Evolutionary conservation across 2,113 vertebrate species (phyloP).

Genomic region (zebrafish (Danio rerio)): DNA sequence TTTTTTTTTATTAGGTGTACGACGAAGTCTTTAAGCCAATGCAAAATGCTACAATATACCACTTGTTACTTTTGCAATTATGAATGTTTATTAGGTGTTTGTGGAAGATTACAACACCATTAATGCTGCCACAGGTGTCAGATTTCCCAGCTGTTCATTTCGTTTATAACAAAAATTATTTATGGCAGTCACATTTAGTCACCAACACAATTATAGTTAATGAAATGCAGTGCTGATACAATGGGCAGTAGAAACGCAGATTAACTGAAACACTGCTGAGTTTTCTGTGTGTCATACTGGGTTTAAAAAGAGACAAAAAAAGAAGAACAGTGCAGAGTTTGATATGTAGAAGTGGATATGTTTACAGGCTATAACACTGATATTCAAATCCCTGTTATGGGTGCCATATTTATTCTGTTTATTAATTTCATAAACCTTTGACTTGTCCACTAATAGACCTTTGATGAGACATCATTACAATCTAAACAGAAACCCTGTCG

Average conservation of each 20-base stretch:
- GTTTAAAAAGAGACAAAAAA: neutral
- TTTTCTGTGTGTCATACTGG: neutral
- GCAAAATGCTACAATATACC: conserved; percentile 64
- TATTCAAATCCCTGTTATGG: neutral
- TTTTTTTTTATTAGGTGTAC: too few species aligned
- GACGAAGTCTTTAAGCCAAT: neutral
- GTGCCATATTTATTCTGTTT: neutral
- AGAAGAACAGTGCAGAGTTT: neutral
- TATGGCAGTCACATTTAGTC: conserved; percentile 70
- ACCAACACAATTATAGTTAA: conserved; percentile 76
- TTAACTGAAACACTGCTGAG: neutral
- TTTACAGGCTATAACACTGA: neutral
- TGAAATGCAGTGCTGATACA: conserved; percentile 68
- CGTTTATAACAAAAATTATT: conserved; percentile 76
- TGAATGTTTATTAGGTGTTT: conserved; percentile 76
- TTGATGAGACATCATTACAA: neutral
- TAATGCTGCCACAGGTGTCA: conserved; percentile 67
- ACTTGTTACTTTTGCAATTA: conserved; percentile 68
- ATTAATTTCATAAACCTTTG: neutral
- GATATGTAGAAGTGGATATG: neutral
- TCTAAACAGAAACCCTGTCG: neutral
- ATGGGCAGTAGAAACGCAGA: conserved; percentile 28
- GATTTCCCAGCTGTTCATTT: conserved; percentile 78
- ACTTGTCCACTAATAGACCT: neutral
- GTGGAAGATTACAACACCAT: conserved; percentile 78